Percentiles rank a stretch among this genome's conserved stretches.
These are phyloP conservation scores for Cynaeus angustus DNA, from an alignment of 2,888 invertebrate species.

Conservation along the genomic window DNA sequence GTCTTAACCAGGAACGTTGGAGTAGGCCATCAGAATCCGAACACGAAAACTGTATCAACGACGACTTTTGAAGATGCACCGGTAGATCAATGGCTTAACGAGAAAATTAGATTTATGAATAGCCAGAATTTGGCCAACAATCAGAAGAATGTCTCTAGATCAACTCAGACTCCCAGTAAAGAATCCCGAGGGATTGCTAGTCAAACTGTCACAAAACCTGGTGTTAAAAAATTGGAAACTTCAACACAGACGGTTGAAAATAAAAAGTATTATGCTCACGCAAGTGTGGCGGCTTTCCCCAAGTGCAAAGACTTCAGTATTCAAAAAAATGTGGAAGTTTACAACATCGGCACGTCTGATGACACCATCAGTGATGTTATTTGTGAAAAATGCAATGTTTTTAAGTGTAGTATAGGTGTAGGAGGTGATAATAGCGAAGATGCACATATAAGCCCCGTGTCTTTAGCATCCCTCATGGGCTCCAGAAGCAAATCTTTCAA, in stretches of 20 bases:
- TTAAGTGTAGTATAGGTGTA: constrained; percentile 75
- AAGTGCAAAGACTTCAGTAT: constrained; percentile 66
- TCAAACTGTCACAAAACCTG: constrained; percentile 58
- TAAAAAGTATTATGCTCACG: constrained; percentile 56
- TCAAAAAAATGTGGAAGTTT: constrained; percentile 69
- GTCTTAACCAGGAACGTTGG: constrained; percentile 79
- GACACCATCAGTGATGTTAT: constrained; percentile 66
- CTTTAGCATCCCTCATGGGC: constrained; percentile 71
- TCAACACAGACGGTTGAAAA: constrained; percentile 61
- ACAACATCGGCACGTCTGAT: constrained; percentile 72
- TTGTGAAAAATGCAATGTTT: constrained; percentile 73
- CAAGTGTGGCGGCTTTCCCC: constrained; percentile 68
- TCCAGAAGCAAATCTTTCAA: constrained; percentile 77
- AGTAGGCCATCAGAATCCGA: constrained; percentile 69
- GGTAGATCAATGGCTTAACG: constrained; percentile 67
- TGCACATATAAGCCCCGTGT: constrained; percentile 68
- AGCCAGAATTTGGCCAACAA: constrained; percentile 50
- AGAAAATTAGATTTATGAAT: constrained; percentile 66
- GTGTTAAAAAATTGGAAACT: not conserved
- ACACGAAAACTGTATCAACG: constrained; percentile 67
- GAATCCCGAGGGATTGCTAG: constrained; percentile 59
- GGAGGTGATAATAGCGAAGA: constrained; percentile 72
- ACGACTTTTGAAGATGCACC: constrained; percentile 59
- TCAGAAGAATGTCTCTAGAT: constrained; percentile 55
- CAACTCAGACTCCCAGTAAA: constrained; percentile 62